Evolutionary conservation across 2,888 invertebrate genomes (phyloP), one percentile per base, ranked within the genome.

Genomic region (Vandiemenella viatica): DNA sequence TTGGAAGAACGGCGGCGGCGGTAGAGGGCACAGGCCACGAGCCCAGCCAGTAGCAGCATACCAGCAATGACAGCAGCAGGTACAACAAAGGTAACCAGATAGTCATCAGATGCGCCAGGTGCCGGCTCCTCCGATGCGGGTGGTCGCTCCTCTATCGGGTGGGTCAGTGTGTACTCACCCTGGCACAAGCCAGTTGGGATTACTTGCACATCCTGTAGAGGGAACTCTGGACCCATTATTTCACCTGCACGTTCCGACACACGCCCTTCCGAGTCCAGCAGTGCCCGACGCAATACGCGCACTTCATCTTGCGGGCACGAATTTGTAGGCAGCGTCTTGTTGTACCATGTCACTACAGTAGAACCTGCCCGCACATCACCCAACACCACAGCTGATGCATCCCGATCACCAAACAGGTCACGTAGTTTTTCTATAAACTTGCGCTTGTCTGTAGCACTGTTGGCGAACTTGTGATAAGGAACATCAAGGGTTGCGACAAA

Each of bases 11-110:
- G 77, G 54, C 69, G 68, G 55, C 86, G 76, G 59, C 85, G 74
- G 63, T 93, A 92, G 45, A 95, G 69, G 47, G 90, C 77, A 61
- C 91, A 89, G 1, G 93, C 92, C 48, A 93, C 80, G 48, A 92
- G 72, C 1, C 86, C 80, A 0, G 93, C 90, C 41, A 95, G 70
- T 13, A 92, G 66, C 37, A 95, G 72, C 84, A 96, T 91, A 17
- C 83, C 78, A 0, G 87, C 77, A 51, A 95, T 87, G 22, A 93
- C 85, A 13, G 88, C 76, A 1, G 88, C 86, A 0, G 96, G 93
- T 50, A 95, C 76, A 37, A 95, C 80, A 56, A 89, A 90, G 8
- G 91, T 92, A 45, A 75, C 65, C 55, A 73, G 65, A 49, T 73
- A 67, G 49, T 70, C 67, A 43, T 69, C 68, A 44, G 56, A 56